phyloP scores from a whole-genome alignment of 2,113 vertebrate species.

The Spea bombifrons region DNA sequence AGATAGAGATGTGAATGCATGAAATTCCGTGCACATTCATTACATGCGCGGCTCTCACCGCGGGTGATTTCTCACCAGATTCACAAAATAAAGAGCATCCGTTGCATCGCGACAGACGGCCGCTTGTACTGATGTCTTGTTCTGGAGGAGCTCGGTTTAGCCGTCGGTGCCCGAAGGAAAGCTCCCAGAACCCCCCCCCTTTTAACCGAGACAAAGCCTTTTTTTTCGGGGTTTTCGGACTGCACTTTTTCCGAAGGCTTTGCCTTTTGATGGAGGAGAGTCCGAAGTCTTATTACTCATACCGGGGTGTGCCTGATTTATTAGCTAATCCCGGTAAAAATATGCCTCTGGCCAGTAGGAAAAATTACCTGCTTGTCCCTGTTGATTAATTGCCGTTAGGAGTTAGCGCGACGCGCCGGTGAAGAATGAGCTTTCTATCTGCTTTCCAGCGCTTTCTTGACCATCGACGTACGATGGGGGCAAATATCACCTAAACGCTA shows the following conservation, averaged over 20 bases:
- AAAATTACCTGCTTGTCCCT: constrained; percentile 63
- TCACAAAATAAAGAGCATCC: too few species aligned
- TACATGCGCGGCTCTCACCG: too few species aligned
- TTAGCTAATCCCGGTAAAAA: constrained; percentile 73
- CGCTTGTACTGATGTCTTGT: not conserved
- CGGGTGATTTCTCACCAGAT: too few species aligned
- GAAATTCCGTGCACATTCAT: too few species aligned
- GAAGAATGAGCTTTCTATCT: constrained; percentile 59
- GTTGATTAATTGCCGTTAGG: constrained; percentile 71
- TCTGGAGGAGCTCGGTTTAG: not conserved
- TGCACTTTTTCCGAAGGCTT: constrained; percentile 51
- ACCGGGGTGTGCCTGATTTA: constrained; percentile 65
- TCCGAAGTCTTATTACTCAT: constrained; percentile 61
- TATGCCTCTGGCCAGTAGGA: constrained; percentile 68
- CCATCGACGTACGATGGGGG: constrained; percentile 49
- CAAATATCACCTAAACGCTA: constrained; percentile 57
- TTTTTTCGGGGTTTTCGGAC: constrained; percentile 61
- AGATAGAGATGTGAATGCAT: too few species aligned
- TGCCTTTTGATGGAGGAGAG: constrained; percentile 54
- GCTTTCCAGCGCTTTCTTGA: constrained; percentile 47
- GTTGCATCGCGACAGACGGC: too few species aligned
- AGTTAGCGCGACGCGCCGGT: constrained; percentile 63
- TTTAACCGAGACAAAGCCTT: constrained; percentile 24
- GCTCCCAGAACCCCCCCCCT: not conserved
- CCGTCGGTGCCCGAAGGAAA: not conserved